These are phyloP conservation scores for Heterotis niloticus DNA, from an alignment of 2,113 vertebrate genomes.

Conservation along the genomic window DNA sequence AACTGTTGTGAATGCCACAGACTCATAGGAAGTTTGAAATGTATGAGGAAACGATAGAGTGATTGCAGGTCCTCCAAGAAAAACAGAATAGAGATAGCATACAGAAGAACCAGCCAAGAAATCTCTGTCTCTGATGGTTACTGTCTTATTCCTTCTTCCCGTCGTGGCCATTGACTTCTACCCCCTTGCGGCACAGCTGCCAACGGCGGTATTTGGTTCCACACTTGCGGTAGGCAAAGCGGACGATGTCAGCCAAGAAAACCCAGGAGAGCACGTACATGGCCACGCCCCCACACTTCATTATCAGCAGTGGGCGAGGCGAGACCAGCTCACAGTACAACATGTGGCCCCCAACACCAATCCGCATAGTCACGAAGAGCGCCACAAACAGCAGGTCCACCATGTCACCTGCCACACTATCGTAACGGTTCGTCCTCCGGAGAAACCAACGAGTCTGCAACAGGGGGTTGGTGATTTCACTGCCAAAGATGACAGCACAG, in stretches of 20 bases:
- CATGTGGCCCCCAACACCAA: slow-evolving; percentile 84
- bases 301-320: slow-evolving; percentile 80
- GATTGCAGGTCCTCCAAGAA: background rate
- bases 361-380: slow-evolving; percentile 82
- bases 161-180: slow-evolving; percentile 58
- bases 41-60: background rate
- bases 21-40: background rate
- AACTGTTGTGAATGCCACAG: slow-evolving; percentile 1
- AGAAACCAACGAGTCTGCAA: slow-evolving; percentile 95
- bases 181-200: slow-evolving; percentile 48
- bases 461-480: slow-evolving; percentile 91
- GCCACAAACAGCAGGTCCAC: slow-evolving; percentile 86
- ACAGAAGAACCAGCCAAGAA: background rate
- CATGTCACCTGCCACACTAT: slow-evolving; percentile 67
- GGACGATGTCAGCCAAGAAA: slow-evolving; percentile 88
- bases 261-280: slow-evolving; percentile 91
- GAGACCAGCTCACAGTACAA: slow-evolving; percentile 89
- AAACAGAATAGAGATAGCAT: background rate
- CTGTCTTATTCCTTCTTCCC: slow-evolving; percentile 46
- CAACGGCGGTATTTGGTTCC: slow-evolving; percentile 69
- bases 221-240: slow-evolving; percentile 77
- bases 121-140: background rate
- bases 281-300: slow-evolving; percentile 84
- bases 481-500: slow-evolving; percentile 89
- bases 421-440: slow-evolving; percentile 76